Base-by-base conservation (phyloP, 2,797 vertebrate genomes). In the Liasis olivaceus region DNA sequence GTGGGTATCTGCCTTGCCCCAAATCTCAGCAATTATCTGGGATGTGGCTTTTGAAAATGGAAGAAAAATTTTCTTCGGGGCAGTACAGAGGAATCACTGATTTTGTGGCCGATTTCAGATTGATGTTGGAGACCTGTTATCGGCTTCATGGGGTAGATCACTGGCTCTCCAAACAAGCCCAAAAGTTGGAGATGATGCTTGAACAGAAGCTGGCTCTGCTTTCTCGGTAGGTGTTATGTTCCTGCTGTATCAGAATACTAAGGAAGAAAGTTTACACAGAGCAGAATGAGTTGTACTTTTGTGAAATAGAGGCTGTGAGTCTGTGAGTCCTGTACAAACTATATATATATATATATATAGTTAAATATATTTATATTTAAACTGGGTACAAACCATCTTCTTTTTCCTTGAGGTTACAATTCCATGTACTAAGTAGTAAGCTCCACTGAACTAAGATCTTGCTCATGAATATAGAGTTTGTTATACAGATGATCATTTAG, bases 131-230 rank as follows among this genome's bases (percentile, higher is more conserved):
- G 97, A 98, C 98, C 31, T 99, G 99, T 95, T 99, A 99, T 94
- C 98, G 98, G 89, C 97, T 98, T 94, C 98, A 99, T 4, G 99
- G 99, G 6, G 98, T 99, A 51, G 99, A 99, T 96, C 99, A 99
- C 96, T 99, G 99, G 99, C 97, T 99, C 58, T 99, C 99, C 95
- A 99, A 98, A 95, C 99, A 99, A 96, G 99, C 98, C 84, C 99
- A 99, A 95, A 99, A 99, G 94, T 96, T 99, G 97, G 99, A 99
- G 98, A 98, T 99, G 93, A 98, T 99, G 98, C 97, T 99, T 95
- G 99, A 99, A 94, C 99, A 99, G 95, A 99, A 99, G 96, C 96
- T 99, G 92, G 98, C 99, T 0, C 97, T 99, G 93, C 97, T 99
- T 1, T 99, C 99, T 90, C 98, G 99, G 99, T 99, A 97, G 97